Conservation (phyloP, 92 coral and sea anemone species). For the Blastomussa wellsi region DNA sequence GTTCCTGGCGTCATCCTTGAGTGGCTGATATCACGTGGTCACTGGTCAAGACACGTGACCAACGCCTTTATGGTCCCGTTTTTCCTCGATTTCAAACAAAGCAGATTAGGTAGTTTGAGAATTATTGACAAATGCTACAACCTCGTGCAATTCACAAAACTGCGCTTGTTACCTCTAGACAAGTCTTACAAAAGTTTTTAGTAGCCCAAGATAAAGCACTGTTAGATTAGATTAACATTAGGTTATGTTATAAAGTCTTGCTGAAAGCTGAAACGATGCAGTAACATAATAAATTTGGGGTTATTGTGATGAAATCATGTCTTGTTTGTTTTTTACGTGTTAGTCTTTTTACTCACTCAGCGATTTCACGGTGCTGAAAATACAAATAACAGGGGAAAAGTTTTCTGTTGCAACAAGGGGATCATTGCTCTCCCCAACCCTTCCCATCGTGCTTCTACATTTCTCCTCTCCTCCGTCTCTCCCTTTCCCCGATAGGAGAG, state of each 20-base stretch:
- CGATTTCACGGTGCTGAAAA: no score
- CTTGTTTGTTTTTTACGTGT: background rate
- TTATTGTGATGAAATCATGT: slow-evolving; percentile 4
- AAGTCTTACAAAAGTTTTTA: background rate
- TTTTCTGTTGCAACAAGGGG: no score
- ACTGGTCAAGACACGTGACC: slow-evolving; percentile 7
- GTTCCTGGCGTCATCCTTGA: slow-evolving; percentile 87
- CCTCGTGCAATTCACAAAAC: background rate
- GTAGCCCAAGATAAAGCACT: background rate
- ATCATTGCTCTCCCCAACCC: no score
- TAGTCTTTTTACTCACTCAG: background rate
- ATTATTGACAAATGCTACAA: background rate
- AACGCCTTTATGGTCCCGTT: background rate
- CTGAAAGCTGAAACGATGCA: background rate
- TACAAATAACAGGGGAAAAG: no score
- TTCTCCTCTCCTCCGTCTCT: no score
- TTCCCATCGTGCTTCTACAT: no score
- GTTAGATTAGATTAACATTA: background rate
- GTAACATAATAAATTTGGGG: slow-evolving; percentile 4
- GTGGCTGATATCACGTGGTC: slow-evolving; percentile 56
- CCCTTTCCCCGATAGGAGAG: no score
- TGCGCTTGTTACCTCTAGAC: background rate
- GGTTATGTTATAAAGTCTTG: background rate
- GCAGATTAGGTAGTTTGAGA: background rate
- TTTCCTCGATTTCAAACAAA: background rate